These are phyloP conservation scores for Melanotaenia parkinsoni DNA, from an alignment of 2,797 vertebrate genomes.

Conservation along the genomic window DNA sequence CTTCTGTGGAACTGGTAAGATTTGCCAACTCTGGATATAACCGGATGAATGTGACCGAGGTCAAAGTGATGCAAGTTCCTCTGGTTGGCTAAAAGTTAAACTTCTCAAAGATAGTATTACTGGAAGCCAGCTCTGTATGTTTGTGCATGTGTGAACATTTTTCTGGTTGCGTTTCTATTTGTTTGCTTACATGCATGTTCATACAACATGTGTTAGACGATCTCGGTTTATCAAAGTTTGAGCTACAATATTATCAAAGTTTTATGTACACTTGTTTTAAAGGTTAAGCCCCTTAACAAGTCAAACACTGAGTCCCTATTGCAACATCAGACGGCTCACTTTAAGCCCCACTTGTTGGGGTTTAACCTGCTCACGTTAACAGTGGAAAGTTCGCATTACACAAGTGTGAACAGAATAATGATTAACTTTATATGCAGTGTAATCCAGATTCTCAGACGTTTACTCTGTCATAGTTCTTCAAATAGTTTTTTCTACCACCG, in stretches of 20 bases:
- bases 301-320: conserved; percentile 37
- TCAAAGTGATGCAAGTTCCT: conserved; percentile 31
- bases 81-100: conserved; percentile 58
- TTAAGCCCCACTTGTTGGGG: conserved; percentile 20
- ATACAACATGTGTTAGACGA: background rate
- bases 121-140: conserved; percentile 18
- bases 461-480: background rate
- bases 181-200: conserved; percentile 13
- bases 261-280: conserved; percentile 29
- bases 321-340: conserved; percentile 27
- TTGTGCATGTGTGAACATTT: background rate
- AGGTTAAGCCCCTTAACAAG: conserved; percentile 10
- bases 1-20: background rate
- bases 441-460: conserved; percentile 3
- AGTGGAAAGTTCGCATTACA: conserved; percentile 26
- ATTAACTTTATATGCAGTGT: conserved; percentile 23
- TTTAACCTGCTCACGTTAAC: conserved; percentile 17
- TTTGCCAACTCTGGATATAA: conserved; percentile 4
- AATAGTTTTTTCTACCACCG: background rate
- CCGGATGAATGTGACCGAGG: conserved; percentile 22
- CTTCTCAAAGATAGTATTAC: conserved; percentile 22
- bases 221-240: conserved; percentile 27
- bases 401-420: conserved; percentile 37
- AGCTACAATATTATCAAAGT: conserved; percentile 33
- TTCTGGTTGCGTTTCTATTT: background rate